These are phyloP conservation scores for Apodemia duryi DNA, from an alignment of 2,888 invertebrate species.

Conservation along the genomic window DNA sequence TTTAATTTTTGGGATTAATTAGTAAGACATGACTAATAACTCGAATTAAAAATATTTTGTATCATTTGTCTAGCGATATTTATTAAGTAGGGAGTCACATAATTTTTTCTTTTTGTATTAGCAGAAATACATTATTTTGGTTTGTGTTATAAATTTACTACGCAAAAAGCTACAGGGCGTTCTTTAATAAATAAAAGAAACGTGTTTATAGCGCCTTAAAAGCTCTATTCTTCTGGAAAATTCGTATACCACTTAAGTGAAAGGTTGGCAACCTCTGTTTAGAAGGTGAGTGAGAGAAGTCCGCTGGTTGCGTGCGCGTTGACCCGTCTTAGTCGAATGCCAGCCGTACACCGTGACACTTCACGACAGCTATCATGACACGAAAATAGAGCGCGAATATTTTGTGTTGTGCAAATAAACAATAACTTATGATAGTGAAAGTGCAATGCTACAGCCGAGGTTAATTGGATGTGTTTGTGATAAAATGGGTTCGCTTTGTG, in stretches of 20 bases:
- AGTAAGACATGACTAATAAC: too few relatives aligned
- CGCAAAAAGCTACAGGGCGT: too few relatives aligned
- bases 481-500: constrained; percentile 44
- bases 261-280: constrained; percentile 34
- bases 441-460: constrained; percentile 69
- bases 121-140: too few relatives aligned
- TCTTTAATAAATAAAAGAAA: too few relatives aligned
- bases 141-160: too few relatives aligned
- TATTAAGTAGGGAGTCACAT: too few relatives aligned
- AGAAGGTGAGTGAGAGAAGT: constrained; percentile 45
- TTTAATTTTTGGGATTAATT: too few relatives aligned
- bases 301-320: constrained; percentile 43
- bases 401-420: constrained; percentile 43
- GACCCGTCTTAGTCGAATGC: constrained; percentile 52
- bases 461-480: constrained; percentile 55
- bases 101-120: too few relatives aligned
- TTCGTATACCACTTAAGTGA: constrained; percentile 22
- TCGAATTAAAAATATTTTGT: too few relatives aligned
- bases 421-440: constrained; percentile 43
- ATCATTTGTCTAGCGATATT: too few relatives aligned
- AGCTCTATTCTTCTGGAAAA: constrained; percentile 20
- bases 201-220: not conserved
- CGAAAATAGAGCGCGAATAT: constrained; percentile 28
- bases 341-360: constrained; percentile 42
- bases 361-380: constrained; percentile 41